A percentile compares a stretch with the other conserved stretches of the same genome.
Conservation (phyloP, 2,113 vertebrate species). For the Bujurquina vittata region DNA sequence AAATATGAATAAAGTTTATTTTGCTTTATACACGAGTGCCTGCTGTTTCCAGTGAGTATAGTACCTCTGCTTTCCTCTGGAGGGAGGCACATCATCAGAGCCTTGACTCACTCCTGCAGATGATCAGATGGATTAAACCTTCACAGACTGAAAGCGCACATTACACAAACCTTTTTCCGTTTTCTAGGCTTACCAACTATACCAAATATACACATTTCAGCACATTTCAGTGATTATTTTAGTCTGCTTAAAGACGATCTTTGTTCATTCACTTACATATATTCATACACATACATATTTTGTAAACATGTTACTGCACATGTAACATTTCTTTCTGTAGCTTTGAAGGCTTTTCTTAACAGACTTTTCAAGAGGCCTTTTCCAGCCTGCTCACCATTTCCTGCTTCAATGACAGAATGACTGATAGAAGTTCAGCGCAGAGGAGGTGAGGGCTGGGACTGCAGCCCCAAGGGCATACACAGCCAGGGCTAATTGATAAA, state of each 20-base stretch:
- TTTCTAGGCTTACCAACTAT: background rate
- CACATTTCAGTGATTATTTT: background rate
- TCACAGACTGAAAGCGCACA: background rate
- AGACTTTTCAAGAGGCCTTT: background rate
- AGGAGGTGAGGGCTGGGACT: constrained; percentile 45
- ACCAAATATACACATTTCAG: background rate
- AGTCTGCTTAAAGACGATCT: background rate
- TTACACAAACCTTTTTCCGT: background rate
- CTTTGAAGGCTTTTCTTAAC: background rate
- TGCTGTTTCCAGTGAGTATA: background rate
- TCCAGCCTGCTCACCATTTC: background rate
- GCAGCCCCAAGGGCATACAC: constrained; percentile 49
- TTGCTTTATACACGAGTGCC: background rate
- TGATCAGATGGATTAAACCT: background rate
- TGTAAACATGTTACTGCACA: background rate
- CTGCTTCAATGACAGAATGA: constrained; percentile 61
- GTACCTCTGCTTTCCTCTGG: constrained; percentile 42
- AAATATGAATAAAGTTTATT: constrained; percentile 65
- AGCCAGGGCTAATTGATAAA: constrained; percentile 66
- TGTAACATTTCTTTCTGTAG: background rate
- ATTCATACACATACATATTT: background rate
- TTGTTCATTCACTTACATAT: background rate
- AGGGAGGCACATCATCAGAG: constrained; percentile 39
- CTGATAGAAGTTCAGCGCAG: constrained; percentile 50
- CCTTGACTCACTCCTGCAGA: background rate